Evolutionary conservation across 2,113 vertebrate genomes (phyloP), one percentile per base, ranked within the genome.

Genomic region (Piprites chloris): DNA sequence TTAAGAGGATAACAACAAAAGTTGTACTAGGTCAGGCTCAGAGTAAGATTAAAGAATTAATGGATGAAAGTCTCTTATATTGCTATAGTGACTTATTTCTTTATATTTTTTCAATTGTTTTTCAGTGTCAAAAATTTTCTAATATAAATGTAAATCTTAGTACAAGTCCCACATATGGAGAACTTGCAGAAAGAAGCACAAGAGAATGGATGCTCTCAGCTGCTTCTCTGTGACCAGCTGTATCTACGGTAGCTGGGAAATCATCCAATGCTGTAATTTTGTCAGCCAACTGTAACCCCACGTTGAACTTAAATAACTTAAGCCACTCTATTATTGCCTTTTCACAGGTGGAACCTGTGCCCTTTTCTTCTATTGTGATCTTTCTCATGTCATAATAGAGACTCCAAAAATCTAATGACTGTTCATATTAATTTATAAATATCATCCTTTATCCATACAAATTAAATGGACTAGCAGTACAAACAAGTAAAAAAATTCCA

Each of bases 191-290:
- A 95, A 86, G 47, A 50, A 85, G n/a, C 50, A 39, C 63, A 82
- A 92, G 63, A 94, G 92, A 77, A 65, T 67, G 89, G 93, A 97
- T 97, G 96, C 85, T 94, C 97, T 96, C 63, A 78, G 95, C 88
- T 97, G 97, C 97, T 97, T 96, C 90, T 95, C 69, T 91, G 61
- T 52, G 95, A 82, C 97, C 97, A 97, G 96, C 96, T 98, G 94
- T 93, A 96, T 59, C 97, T 97, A 96, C 67, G 14, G 96, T 94
- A 97, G 96, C 90, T 97, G 98, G 98, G 98, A 97, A 71, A 32
- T 14, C 59, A 86, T 98, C 98, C 98, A 98, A 67, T 26, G 78
- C 89, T 92, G 92, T 97, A 96, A 96, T 69, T 93, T 84, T 92
- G 91, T 93, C 95, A 96, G 95, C 75, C 97, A 93, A 91, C 90